Evolutionary conservation across 2,888 invertebrate genomes (phyloP).

Genomic region (Pollenia griseotomentosa): DNA sequence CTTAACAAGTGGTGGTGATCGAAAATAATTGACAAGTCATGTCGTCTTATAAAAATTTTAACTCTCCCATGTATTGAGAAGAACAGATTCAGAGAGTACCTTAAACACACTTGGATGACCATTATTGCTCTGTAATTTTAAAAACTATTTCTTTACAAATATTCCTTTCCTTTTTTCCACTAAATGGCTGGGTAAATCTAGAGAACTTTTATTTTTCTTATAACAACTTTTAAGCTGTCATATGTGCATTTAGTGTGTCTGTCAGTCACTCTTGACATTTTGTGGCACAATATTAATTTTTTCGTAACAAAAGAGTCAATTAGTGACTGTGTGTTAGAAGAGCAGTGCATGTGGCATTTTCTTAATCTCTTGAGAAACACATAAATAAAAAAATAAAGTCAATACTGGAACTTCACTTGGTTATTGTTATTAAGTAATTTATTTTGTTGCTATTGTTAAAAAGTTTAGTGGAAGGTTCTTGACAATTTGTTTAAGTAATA

Average conservation of each 20-base stretch:
- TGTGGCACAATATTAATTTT: not conserved
- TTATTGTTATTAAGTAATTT: slow-evolving; percentile 3
- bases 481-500: slow-evolving; percentile 26
- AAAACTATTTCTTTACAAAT: not conserved
- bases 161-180: not conserved
- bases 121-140: slow-evolving; percentile 28
- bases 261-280: slow-evolving; percentile 58
- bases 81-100: not conserved
- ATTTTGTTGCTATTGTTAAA: not conserved
- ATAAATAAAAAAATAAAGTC: not conserved
- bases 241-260: slow-evolving; percentile 11
- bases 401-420: not conserved
- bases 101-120: no score
- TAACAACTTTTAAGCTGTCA: not conserved
- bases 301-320: slow-evolving; percentile 29
- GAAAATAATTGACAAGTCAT: slow-evolving; percentile 60
- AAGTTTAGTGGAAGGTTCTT: slow-evolving; percentile 34
- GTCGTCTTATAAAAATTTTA: slow-evolving; percentile 25
- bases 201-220: slow-evolving; percentile 4
- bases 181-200: not conserved
- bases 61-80: slow-evolving; percentile 3
- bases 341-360: not conserved
- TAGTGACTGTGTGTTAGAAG: slow-evolving; percentile 10
- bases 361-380: not conserved
- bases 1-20: slow-evolving; percentile 46